Percentiles rank a stretch among this genome's conserved stretches.
Evolutionary conservation across 2,888 invertebrate genomes (phyloP).

Genomic region (Morpho achilles): DNA sequence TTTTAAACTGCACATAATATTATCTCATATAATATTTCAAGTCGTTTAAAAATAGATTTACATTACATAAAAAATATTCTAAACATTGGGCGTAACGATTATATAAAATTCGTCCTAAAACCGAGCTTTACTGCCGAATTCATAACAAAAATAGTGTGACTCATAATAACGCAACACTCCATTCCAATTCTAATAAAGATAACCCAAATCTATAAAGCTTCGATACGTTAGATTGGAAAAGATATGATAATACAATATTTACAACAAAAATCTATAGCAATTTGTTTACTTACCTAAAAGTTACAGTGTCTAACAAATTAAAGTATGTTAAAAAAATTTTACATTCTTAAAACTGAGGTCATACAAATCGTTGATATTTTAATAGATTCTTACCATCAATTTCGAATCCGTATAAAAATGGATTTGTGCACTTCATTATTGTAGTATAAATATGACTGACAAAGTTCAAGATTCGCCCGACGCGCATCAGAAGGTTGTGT

Average conservation of each 20-base stretch:
- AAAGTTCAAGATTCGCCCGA: slow-evolving; percentile 2
- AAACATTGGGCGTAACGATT: no score
- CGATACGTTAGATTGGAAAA: background rate
- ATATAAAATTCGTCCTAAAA: no score
- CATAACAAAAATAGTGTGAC: no score
- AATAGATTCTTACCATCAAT: slow-evolving; percentile 41
- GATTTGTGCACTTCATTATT: slow-evolving; percentile 35
- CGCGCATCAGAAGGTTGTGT: slow-evolving; percentile 12
- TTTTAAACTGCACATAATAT: no score
- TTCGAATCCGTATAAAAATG: slow-evolving; percentile 47
- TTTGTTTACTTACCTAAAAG: background rate
- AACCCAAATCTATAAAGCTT: background rate
- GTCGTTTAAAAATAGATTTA: no score
- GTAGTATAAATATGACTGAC: background rate
- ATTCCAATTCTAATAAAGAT: background rate
- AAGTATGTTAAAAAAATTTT: no score
- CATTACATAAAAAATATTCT: no score
- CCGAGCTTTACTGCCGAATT: no score
- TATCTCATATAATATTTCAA: no score
- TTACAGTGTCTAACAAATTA: no score
- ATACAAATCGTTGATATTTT: no score
- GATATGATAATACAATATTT: background rate
- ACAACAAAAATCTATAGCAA: background rate
- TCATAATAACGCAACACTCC: background rate
- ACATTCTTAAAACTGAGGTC: no score